Evolutionary conservation across 2,888 invertebrate species (phyloP).

Genomic region (Agrypnus murinus): DNA sequence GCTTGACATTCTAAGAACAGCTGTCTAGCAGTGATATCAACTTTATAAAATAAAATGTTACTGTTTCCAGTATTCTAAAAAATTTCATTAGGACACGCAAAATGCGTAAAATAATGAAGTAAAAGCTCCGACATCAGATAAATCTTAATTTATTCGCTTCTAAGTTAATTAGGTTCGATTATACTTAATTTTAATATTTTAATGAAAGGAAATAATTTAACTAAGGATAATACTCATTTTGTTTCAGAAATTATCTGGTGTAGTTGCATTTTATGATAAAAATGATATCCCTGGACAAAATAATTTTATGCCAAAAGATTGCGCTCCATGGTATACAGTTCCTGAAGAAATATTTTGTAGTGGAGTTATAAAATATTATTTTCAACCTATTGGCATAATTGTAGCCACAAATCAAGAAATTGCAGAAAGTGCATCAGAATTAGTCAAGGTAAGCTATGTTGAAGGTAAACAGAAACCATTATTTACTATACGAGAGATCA

Average conservation of each 20-base stretch:
- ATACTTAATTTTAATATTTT: no score
- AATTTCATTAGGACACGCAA: no score
- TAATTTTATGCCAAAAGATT: constrained; percentile 71
- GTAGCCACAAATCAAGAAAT: constrained; percentile 76
- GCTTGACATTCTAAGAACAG: no score
- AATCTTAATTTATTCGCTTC: no score
- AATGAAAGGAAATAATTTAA: no score
- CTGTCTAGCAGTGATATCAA: no score
- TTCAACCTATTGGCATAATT: constrained; percentile 83
- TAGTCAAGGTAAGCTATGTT: constrained; percentile 75
- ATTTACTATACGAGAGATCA: constrained; percentile 71
- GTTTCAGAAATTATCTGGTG: constrained; percentile 70
- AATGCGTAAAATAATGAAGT: no score
- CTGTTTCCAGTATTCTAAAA: no score
- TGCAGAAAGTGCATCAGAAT: constrained; percentile 75
- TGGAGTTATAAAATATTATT: constrained; percentile 75
- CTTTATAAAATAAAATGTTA: no score
- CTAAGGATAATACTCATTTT: no score
- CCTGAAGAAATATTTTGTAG: constrained; percentile 72
- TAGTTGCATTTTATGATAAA: constrained; percentile 77
- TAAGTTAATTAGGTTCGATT: no score
- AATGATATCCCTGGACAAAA: constrained; percentile 83
- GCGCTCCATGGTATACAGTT: neutral
- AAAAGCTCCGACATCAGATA: no score
- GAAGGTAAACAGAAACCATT: constrained; percentile 69